phyloP scores from a whole-genome alignment of 37 sponge, comb jelly and placozoan genomes.

The Tethya wilhelma region DNA sequence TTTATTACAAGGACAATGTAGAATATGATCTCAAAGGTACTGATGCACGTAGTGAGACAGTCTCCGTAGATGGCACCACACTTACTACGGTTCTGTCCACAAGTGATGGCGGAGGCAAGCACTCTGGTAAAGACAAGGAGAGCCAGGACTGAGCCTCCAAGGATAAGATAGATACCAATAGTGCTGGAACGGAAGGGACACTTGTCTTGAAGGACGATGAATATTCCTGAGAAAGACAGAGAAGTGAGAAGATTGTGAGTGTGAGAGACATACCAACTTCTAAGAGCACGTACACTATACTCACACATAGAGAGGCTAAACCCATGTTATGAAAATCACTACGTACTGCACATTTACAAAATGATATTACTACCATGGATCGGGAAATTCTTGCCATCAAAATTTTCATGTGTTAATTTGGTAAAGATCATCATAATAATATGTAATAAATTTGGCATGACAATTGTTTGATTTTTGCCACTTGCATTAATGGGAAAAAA shows the following conservation, averaged over 20 bases:
- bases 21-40: conserved; percentile 32
- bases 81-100: conserved; percentile 29
- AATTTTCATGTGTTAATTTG: too few species aligned
- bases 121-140: conserved; percentile 3
- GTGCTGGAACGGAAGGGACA: conserved; percentile 24
- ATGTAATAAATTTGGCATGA: too few species aligned
- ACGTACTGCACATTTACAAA: background rate
- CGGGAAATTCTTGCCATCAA: too few species aligned
- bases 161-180: conserved; percentile 26
- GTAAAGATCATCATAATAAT: too few species aligned
- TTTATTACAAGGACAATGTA: conserved; percentile 1
- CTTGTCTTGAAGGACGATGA: background rate
- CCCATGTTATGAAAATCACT: too few species aligned
- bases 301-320: too few species aligned
- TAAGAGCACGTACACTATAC: background rate
- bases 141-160: conserved; percentile 26
- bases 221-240: background rate
- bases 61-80: background rate
- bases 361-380: too few species aligned
- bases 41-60: conserved; percentile 10
- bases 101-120: conserved; percentile 37
- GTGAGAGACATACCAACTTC: background rate
- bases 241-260: background rate
- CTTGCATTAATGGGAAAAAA: too few species aligned
- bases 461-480: too few species aligned